Evolutionary conservation across 1,140 invertebrate genomes (phyloP), one percentile per base, ranked within the genome.

Genomic region (Neodiprion fabricii): DNA sequence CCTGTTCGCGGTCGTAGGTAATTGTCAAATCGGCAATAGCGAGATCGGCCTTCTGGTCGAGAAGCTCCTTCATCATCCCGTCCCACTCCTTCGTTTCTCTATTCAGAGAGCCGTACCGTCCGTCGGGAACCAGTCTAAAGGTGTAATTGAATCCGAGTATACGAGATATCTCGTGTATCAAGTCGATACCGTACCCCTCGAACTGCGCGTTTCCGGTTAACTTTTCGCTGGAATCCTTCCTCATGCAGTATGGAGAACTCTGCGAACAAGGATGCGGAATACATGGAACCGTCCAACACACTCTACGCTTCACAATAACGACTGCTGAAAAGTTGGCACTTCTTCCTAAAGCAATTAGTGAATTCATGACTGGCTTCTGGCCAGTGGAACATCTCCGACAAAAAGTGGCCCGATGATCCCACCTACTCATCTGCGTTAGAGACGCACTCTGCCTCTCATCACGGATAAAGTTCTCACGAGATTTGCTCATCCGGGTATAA

Each of bases 21-120:
- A 99, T 98, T 10, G 97, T 98, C 8, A 99, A 90, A 90, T 98
- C 97, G 1, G 95, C 96, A 72, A 98, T 95, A 3, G 96, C 97
- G 65, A 98, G 85, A 89, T 98, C 97, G 8, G 96, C 96, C 84
- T 94, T 94, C 89, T 97, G 93, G 82, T 96, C 95, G 69, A 98
- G 88, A 2, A 98, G 89, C 85, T 98, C 96, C 77, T 94, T 93
- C 78, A 99, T 97, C 93, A 98, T 97, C 61, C 97, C 97, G 83
- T 97, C 96, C 97, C 97, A 98, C 87, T 96, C 94, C 81, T 93
- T 94, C 21, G 92, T 94, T 81, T 94, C 90, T 75, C 92, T 90
- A 82, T 96, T 94, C 74, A 92, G 91, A 70, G 93, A 94, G 1
- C 96, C 96, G 84, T 97, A 96, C 80, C 92, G 91, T 72, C 93